Evolutionary conservation across 1,140 invertebrate genomes (phyloP).

Genomic region (Diprion similis): DNA sequence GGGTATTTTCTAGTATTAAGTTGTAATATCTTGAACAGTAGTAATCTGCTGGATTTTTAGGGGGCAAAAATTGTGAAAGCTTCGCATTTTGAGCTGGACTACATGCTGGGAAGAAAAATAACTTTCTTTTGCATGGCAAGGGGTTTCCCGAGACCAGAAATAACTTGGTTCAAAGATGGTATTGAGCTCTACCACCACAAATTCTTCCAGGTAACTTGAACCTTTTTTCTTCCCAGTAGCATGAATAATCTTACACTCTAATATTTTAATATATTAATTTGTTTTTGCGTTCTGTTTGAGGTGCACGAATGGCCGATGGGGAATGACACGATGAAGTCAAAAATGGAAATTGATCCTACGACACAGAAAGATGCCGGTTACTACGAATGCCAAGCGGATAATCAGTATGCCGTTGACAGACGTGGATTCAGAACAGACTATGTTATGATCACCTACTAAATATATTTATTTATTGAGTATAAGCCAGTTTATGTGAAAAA

Average conservation of each 20-base stretch:
- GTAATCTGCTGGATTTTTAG: conserved; percentile 59
- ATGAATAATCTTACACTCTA: neutral
- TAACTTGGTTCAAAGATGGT: conserved; percentile 93
- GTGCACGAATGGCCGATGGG: conserved; percentile 86
- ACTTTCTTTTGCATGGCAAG: conserved; percentile 88
- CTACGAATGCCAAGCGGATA: conserved; percentile 79
- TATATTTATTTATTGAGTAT: neutral
- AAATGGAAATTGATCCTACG: conserved; percentile 91
- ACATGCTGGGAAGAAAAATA: conserved; percentile 91
- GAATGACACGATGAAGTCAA: conserved; percentile 85
- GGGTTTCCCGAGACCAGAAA: conserved; percentile 83
- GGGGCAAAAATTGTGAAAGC: conserved; percentile 89
- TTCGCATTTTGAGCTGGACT: conserved; percentile 93
- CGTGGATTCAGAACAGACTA: conserved; percentile 76
- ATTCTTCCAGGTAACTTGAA: conserved; percentile 78
- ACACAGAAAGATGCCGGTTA: conserved; percentile 82
- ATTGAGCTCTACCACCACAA: conserved; percentile 87
- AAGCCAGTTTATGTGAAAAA: conserved; percentile 6
- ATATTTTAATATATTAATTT: no score
- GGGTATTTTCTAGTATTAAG: conserved; percentile 47
- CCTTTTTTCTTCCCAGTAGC: conserved; percentile 5
- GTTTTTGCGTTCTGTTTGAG: conserved; percentile 56
- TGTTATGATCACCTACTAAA: conserved; percentile 70
- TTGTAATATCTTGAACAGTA: neutral
- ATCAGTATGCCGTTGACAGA: conserved; percentile 77